These are phyloP conservation scores for Stenchaetothrips biformis DNA, from an alignment of 2,888 invertebrate species.

Conservation along the genomic window DNA sequence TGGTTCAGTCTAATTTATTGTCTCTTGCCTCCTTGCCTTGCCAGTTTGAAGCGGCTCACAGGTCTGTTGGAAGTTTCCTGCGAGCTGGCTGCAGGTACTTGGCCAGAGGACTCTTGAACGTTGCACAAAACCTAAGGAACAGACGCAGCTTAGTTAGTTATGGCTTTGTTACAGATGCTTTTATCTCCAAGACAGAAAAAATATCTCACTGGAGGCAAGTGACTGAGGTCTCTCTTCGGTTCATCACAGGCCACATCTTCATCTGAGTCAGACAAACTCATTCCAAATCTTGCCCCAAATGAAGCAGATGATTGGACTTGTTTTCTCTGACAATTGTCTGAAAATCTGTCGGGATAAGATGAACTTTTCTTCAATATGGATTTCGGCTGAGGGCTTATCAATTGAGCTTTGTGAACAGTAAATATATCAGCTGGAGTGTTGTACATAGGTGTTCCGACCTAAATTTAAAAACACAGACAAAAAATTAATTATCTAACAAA, in stretches of 20 bases:
- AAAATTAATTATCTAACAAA: no score
- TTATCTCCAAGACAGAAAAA: no score
- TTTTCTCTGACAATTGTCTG: background rate
- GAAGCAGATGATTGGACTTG: background rate
- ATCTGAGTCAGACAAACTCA: background rate
- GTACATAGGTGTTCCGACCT: background rate
- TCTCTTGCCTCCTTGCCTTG: background rate
- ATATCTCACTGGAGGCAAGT: background rate
- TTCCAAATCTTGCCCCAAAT: background rate
- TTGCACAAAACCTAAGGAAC: background rate
- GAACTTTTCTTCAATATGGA: background rate
- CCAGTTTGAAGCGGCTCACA: conserved; percentile 15
- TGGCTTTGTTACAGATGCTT: no score
- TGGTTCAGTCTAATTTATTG: background rate
- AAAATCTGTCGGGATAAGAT: background rate
- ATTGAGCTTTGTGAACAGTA: background rate
- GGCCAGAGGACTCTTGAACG: background rate
- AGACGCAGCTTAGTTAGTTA: background rate
- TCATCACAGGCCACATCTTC: background rate
- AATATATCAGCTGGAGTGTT: background rate
- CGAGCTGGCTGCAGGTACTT: background rate
- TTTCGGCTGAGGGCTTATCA: background rate
- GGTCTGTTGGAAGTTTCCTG: background rate
- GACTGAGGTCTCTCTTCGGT: background rate
- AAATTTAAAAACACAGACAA: no score